A percentile compares a stretch with the other conserved stretches of the same genome.
These are phyloP conservation scores for Varecia variegata DNA, from an alignment of 2,797 vertebrate species.

Conservation along the genomic window DNA sequence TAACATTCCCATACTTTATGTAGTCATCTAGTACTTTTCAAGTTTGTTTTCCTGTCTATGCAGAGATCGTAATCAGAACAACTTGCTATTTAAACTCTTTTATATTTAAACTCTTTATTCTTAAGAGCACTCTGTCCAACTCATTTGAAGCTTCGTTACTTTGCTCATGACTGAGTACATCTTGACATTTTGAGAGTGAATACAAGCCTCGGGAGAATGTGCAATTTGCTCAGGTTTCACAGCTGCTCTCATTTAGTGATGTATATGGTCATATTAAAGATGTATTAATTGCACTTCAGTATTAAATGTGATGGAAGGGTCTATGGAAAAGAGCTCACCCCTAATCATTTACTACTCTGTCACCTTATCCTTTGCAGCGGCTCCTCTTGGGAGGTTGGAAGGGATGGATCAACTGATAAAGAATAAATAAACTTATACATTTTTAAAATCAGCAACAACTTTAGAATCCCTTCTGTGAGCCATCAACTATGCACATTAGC, in stretches of 20 bases:
- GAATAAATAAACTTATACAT: background rate
- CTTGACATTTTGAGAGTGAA: conserved; percentile 79
- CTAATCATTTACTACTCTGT: conserved; percentile 45
- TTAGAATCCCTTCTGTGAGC: conserved; percentile 18
- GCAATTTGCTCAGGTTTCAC: conserved; percentile 35
- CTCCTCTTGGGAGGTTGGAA: background rate
- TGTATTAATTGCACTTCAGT: conserved; percentile 59
- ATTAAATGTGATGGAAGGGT: conserved; percentile 60
- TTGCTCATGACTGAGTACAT: conserved; percentile 33
- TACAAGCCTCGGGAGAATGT: conserved; percentile 42
- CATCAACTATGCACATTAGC: background rate
- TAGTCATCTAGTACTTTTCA: conserved; percentile 35
- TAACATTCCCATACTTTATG: background rate
- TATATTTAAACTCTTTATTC: conserved; percentile 66
- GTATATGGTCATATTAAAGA: conserved; percentile 70
- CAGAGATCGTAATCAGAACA: conserved; percentile 58
- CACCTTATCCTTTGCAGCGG: background rate
- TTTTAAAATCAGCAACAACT: conserved; percentile 46
- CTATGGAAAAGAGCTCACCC: conserved; percentile 44
- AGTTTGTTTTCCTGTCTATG: conserved; percentile 67
- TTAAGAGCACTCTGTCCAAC: conserved; percentile 60
- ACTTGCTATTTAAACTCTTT: conserved; percentile 70
- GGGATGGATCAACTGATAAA: background rate
- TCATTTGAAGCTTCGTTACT: conserved; percentile 46
- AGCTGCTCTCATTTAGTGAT: conserved; percentile 59